Base-by-base conservation (phyloP, 2,113 vertebrate genomes). In the Bos indicus region DNA sequence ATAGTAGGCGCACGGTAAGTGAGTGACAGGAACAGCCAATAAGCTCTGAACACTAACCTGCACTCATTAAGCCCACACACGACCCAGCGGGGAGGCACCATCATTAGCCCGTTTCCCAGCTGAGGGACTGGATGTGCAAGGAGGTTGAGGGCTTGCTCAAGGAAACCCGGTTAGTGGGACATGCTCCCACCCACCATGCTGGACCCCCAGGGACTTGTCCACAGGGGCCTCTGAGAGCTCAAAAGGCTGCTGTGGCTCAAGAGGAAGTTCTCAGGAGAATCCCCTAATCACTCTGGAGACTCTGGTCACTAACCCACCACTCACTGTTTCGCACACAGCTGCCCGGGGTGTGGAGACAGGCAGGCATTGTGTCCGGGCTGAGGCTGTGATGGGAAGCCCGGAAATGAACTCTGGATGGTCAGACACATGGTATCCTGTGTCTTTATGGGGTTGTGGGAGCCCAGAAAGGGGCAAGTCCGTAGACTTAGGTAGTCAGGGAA, bases 291-390 rank as follows among this genome's bases (percentile, higher is more conserved):
- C 1, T 12, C 67, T 40, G 2, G 19, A 6, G 26, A 25, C 64
- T 17, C 40, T 7, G n/a, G 40, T n/a, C 25, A 12, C 3, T 56
- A 28, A 43, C 52, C 28, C n/a, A 1, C 28, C 62, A 1, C 43
- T 25, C 54, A 2, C 7, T 1, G 9, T 26, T 17, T 23, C 6
- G 2, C 46, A 25, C 2, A 9, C 17, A 5, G 1, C 43, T 1
- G 7, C 1, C 1, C 0, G 62, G 52, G 33, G 7, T 5, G 12
- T 5, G 14, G 1, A 1, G 1, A 57, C 33, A 21, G 5, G 19
- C 33, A 4, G 56, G 36, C 21, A 4, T 62, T 13, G 64, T 5
- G n/a, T 52, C 46, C 4, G 13, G 52, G 23, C 67, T 33, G 36
- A 15, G 19, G 23, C 82, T 52, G 19, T 1, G 67, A 5, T 0